Evolutionary conservation across 2,797 vertebrate genomes (phyloP).

Genomic region (Chaenodraco wilsoni): DNA sequence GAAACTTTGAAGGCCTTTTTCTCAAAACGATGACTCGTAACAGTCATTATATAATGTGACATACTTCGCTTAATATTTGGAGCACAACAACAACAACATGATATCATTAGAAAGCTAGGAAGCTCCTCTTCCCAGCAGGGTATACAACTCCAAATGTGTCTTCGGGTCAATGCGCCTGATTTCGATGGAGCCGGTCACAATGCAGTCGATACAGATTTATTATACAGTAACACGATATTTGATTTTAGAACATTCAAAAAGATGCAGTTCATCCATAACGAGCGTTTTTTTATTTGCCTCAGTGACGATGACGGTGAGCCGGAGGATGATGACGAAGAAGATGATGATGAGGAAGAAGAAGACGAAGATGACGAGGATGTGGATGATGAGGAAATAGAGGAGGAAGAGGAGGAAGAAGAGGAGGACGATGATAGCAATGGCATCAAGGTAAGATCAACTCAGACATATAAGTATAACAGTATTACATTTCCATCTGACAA

Average conservation of each 20-base stretch:
- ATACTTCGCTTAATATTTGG: too few relatives aligned
- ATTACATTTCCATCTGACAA: neutral
- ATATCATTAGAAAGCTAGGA: too few relatives aligned
- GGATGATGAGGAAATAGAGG: slow-evolving; percentile 70
- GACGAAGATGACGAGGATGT: slow-evolving; percentile 80
- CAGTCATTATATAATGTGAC: too few relatives aligned
- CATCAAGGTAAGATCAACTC: slow-evolving; percentile 51
- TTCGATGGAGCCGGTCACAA: too few relatives aligned
- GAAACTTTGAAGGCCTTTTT: too few relatives aligned
- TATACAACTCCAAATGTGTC: too few relatives aligned
- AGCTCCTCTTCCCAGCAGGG: too few relatives aligned
- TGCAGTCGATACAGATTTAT: too few relatives aligned
- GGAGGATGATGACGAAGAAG: slow-evolving; percentile 79
- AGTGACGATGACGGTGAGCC: slow-evolving; percentile 90
- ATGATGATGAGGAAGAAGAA: slow-evolving; percentile 78
- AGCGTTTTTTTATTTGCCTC: slow-evolving; percentile 9
- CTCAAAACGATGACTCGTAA: too few relatives aligned
- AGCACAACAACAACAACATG: too few relatives aligned
- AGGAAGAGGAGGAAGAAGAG: slow-evolving; percentile 52
- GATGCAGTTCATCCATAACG: neutral
- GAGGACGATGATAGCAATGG: slow-evolving; percentile 65
- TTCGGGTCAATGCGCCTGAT: too few relatives aligned
- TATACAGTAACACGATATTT: too few relatives aligned
- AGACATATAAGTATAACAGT: neutral
- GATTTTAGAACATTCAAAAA: neutral